Base-by-base conservation (phyloP, 2,113 vertebrate genomes). In the Sphaerodactylus townsendi region DNA sequence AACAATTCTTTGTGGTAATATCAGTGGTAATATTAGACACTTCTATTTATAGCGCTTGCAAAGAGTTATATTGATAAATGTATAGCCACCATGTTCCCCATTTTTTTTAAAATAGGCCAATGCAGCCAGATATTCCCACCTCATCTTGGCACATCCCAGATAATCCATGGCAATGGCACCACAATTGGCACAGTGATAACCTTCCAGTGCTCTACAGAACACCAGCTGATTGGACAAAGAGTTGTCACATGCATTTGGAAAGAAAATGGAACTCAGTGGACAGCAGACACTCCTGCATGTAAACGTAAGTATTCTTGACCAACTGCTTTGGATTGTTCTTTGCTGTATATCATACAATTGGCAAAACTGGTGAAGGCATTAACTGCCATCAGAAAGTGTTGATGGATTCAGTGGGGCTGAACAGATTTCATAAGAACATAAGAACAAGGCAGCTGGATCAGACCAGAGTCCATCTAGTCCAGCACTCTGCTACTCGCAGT, bases 161-260 rank as follows among this genome's bases (percentile, higher is more conserved):
- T 98, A 72, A 71, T 97, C 33, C 95, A 94, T 0, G 98, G 98
- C 9, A 96, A 98, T 0, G 98, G 98, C 82, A 97, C 97, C 0
- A 94, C 93, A 0, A 84, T 98, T 86, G 98, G 98, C 30, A 97
- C 97, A 0, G 94, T 97, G 69, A 93, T 99, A 9, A 87, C 89
- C 0, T 97, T 99, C 91, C 96, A 95, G 92, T 99, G 98, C 86
- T 96, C 97, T 0, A 90, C 90, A 0, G 96, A 94, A 81, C 96
- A 98, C 91, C 96, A 93, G 83, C 93, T 97, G 90, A 77, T 97
- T 5, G 97, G 97, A 17, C 91, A 95, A 0, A 93, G 92, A 10
- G 10, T 96, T n/a, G 91, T 93, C 64, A 96, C 92, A 79, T 97
- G 98, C 1, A 0, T 97, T 37, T 97, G 96, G 96, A 95, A 88